Evolutionary conservation across 92 coral and sea anemone genomes (phyloP).

Genomic region (Phenganax subtilis): DNA sequence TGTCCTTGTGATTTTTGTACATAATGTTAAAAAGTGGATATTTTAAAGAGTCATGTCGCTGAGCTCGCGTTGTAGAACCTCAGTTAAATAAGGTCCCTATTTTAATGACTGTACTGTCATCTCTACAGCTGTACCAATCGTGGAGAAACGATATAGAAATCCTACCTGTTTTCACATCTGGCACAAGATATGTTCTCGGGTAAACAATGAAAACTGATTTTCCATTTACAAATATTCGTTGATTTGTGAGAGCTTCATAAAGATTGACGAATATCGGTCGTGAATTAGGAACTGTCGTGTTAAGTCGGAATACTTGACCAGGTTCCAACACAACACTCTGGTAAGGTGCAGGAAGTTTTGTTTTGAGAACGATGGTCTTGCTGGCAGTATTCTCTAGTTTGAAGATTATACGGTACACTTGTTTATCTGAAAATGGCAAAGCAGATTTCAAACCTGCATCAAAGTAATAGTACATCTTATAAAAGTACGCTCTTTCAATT

Average conservation of each 20-base stretch:
- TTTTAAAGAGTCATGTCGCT: no score
- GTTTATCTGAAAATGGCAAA: not conserved
- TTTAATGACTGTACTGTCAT: no score
- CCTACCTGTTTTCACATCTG: not conserved
- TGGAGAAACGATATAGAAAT: not conserved
- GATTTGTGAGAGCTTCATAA: slow-evolving; percentile 2
- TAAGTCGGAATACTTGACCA: slow-evolving; percentile 1
- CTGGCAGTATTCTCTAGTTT: not conserved
- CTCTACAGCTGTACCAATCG: no score
- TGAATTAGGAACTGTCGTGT: not conserved
- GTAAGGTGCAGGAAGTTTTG: slow-evolving; percentile 15
- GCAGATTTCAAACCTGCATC: not conserved
- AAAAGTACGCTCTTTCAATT: no score
- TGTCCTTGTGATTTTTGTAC: no score
- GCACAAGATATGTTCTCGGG: not conserved
- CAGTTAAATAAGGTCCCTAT: no score
- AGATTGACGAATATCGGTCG: not conserved
- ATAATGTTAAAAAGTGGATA: no score
- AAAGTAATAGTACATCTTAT: not conserved
- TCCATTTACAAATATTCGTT: not conserved
- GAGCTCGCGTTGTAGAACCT: no score
- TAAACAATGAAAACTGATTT: not conserved
- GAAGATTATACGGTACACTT: not conserved
- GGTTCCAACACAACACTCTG: slow-evolving; percentile 5
- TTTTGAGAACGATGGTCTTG: slow-evolving; percentile 15